Percentiles rank a stretch among this genome's conserved stretches.
Evolutionary conservation across 2,797 vertebrate genomes (phyloP).

Genomic region (Dryobates pubescens): DNA sequence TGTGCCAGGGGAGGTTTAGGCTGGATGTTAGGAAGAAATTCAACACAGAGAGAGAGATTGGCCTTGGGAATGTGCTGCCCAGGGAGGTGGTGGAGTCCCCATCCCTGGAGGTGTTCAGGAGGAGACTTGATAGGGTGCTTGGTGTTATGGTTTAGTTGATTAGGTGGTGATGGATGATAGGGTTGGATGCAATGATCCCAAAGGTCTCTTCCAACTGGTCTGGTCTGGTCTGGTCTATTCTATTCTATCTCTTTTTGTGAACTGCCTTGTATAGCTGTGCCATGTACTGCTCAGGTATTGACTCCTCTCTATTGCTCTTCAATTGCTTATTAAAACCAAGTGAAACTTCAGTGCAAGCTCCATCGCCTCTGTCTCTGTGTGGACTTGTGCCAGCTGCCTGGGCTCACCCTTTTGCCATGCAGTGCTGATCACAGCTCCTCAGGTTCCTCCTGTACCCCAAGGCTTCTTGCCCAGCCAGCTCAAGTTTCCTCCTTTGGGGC

Average conservation of each 20-base stretch:
- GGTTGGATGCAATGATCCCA: too few species aligned
- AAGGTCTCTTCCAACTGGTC: too few species aligned
- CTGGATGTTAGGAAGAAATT: too few species aligned
- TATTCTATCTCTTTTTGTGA: neutral
- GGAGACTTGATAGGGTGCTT: too few species aligned
- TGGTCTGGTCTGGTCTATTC: too few species aligned
- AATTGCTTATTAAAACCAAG: neutral
- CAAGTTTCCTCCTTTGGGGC: neutral
- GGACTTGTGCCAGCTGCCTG: neutral
- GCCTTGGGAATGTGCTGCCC: too few species aligned
- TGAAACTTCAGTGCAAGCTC: neutral
- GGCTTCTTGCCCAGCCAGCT: neutral
- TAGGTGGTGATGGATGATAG: too few species aligned
- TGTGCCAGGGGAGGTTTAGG: too few species aligned
- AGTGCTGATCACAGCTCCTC: neutral
- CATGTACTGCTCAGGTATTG: neutral
- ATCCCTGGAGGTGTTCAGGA: too few species aligned
- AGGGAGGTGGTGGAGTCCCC: too few species aligned
- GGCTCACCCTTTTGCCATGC: neutral
- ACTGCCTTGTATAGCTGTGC: neutral
- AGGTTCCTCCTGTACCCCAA: fast-evolving
- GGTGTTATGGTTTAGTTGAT: too few species aligned
- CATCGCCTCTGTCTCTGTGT: fast-evolving
- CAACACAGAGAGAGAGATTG: too few species aligned
- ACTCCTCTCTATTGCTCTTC: neutral